Conservation (phyloP, 2,113 vertebrate species). For the Thomomys bottae region DNA sequence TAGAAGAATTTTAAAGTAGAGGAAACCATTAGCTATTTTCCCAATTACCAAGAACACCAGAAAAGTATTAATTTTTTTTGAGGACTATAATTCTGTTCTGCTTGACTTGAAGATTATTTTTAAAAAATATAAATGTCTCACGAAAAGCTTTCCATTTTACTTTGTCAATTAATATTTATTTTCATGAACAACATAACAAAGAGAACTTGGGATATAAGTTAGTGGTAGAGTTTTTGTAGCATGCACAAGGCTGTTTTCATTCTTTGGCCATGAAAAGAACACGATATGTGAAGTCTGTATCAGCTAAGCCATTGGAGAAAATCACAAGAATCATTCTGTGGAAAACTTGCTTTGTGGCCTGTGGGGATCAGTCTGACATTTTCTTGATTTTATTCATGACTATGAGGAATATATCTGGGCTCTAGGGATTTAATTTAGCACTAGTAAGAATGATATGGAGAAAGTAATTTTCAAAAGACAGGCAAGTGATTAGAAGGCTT, state of each 20-base stretch:
- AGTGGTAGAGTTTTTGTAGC: not conserved
- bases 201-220: not conserved
- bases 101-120: no score
- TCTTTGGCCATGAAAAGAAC: no score
- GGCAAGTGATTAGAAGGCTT: not conserved
- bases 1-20: not conserved
- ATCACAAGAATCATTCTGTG: not conserved
- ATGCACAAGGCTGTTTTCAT: not conserved
- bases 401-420: not conserved
- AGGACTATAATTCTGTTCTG: not conserved
- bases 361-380: not conserved
- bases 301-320: not conserved
- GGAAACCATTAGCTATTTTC: not conserved
- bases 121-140: constrained; percentile 19
- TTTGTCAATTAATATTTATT: not conserved
- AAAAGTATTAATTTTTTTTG: not conserved
- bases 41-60: not conserved
- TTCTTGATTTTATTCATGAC: not conserved
- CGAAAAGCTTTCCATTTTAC: not conserved
- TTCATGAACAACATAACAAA: not conserved
- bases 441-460: not conserved
- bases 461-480: not conserved
- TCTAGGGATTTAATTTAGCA: not conserved
- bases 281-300: not conserved
- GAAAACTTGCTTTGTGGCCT: not conserved